phyloP scores from a whole-genome alignment of 2,797 vertebrate species.

The Heterohyrax brucei region DNA sequence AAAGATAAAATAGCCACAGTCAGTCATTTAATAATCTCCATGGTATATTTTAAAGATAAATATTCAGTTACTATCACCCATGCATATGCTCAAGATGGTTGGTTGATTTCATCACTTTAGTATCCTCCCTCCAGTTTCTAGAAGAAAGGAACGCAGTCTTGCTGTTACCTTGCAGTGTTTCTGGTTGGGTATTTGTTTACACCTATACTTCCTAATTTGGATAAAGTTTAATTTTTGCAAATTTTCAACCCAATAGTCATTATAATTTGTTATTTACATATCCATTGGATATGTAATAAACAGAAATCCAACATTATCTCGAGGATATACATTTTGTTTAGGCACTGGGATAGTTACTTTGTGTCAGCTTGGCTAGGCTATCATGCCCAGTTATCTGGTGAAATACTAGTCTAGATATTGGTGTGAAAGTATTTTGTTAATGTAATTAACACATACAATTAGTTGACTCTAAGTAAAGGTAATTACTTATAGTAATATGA shows the following conservation, averaged over 20 bases:
- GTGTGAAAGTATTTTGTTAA: neutral
- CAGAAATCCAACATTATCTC: conserved; percentile 53
- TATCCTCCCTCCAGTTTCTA: neutral
- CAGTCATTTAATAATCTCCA: neutral
- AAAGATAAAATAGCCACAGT: conserved; percentile 15
- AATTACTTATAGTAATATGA: neutral
- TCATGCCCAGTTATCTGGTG: neutral
- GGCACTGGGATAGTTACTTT: neutral
- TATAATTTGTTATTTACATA: conserved; percentile 47
- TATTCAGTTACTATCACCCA: neutral
- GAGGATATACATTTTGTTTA: conserved; percentile 53
- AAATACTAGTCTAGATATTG: neutral
- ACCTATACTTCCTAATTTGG: neutral
- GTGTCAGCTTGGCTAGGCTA: neutral
- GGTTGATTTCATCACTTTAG: conserved; percentile 5
- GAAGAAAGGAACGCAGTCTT: neutral
- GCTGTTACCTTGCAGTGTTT: conserved; percentile 3
- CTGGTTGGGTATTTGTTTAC: neutral
- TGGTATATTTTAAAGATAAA: conserved; percentile 22
- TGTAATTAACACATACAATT: neutral
- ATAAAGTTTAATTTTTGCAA: conserved; percentile 43
- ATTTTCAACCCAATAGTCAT: conserved; percentile 11
- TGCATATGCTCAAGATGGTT: neutral
- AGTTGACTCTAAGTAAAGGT: neutral
- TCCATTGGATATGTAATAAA: neutral